phyloP scores from a whole-genome alignment of 2,888 invertebrate genomes.

The Idaea straminata region DNA sequence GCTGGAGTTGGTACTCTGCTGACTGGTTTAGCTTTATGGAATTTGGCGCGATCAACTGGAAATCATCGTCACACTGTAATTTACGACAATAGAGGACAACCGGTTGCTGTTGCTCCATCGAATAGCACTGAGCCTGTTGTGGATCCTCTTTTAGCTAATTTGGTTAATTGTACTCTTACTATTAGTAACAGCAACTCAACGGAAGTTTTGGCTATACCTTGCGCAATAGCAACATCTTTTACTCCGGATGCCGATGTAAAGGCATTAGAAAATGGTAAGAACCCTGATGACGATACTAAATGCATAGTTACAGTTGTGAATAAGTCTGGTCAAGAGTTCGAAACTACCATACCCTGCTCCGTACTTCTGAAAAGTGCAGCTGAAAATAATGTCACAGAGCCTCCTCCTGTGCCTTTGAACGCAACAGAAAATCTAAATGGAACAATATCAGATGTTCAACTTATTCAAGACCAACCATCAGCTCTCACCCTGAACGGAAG shows the following conservation, averaged over 20 bases:
- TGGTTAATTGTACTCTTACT: conserved; percentile 71
- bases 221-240: conserved; percentile 75
- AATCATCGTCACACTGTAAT: conserved; percentile 67
- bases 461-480: conserved; percentile 39
- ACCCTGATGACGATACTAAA: conserved; percentile 60
- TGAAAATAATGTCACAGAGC: conserved; percentile 74
- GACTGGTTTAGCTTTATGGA: conserved; percentile 75
- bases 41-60: conserved; percentile 72
- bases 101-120: conserved; percentile 64
- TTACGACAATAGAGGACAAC: conserved; percentile 72
- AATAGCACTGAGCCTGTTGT: conserved; percentile 51
- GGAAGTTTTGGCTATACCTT: conserved; percentile 72
- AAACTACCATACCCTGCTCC: conserved; percentile 74
- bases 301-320: conserved; percentile 70
- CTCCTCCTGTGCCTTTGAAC: conserved; percentile 39
- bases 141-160: conserved; percentile 65
- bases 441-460: conserved; percentile 27
- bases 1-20: conserved; percentile 72
- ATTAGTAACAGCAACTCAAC: conserved; percentile 60
- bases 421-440: conserved; percentile 32
- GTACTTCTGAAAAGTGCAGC: conserved; percentile 67
- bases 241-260: conserved; percentile 69
- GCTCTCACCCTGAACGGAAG: conserved; percentile 41
- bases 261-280: conserved; percentile 44
- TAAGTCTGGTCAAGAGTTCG: conserved; percentile 64